Conservation (phyloP, 2,113 vertebrate species). For the Spizaetus ornatus region DNA sequence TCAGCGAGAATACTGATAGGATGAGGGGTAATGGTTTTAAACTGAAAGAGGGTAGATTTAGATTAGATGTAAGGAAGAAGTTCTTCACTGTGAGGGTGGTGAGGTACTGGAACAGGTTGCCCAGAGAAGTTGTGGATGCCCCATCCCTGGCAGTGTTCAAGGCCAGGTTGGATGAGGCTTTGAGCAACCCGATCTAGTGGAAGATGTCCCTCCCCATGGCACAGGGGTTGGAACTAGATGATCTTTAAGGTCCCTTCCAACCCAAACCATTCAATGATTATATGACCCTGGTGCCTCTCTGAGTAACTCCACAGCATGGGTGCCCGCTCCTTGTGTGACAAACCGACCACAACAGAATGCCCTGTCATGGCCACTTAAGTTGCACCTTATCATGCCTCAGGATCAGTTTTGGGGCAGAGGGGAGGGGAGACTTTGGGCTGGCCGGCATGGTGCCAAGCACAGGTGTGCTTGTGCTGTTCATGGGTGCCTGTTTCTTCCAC, state of each 20-base stretch:
- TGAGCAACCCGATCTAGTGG: background rate
- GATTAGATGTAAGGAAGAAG: background rate
- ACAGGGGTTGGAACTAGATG: background rate
- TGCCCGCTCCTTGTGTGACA: fast-evolving
- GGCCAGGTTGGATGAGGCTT: background rate
- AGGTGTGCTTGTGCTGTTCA: background rate
- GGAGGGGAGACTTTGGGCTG: background rate
- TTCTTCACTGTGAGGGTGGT: background rate
- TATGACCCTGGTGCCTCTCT: background rate
- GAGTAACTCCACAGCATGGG: background rate
- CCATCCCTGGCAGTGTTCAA: background rate
- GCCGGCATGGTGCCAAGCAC: fast-evolving
- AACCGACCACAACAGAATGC: background rate
- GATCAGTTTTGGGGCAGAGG: background rate
- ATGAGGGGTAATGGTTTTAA: background rate
- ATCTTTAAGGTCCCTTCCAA: background rate
- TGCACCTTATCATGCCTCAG: background rate
- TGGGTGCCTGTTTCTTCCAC: background rate
- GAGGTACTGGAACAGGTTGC: background rate
- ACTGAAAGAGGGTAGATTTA: background rate
- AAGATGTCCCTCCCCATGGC: background rate
- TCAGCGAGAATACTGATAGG: background rate
- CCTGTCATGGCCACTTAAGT: fast-evolving
- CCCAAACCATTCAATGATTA: background rate
- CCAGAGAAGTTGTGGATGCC: no score